These are phyloP conservation scores for Oxyruncus cristatus DNA, from an alignment of 2,113 vertebrate genomes.

Conservation along the genomic window DNA sequence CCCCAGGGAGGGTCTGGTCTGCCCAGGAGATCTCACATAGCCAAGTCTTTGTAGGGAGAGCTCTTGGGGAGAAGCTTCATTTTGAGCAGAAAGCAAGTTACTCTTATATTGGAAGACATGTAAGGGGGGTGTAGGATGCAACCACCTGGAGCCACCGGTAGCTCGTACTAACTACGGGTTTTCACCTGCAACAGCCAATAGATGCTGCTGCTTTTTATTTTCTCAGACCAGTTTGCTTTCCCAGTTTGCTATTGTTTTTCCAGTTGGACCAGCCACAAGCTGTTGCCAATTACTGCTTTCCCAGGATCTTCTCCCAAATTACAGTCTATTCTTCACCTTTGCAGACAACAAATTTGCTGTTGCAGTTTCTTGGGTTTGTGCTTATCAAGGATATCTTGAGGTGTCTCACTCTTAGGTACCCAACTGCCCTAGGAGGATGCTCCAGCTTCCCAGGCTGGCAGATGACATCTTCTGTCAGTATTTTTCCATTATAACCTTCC, in stretches of 20 bases:
- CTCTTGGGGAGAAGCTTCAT: neutral
- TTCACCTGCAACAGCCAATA: neutral
- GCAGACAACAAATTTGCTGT: neutral
- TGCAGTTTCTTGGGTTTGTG: neutral
- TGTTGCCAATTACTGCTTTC: neutral
- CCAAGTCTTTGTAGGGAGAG: neutral
- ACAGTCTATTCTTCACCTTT: neutral
- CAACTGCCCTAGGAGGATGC: neutral
- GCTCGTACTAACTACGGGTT: neutral
- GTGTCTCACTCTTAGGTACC: neutral
- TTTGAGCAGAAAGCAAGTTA: neutral
- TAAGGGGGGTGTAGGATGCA: neutral
- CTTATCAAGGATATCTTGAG: neutral
- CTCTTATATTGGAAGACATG: neutral
- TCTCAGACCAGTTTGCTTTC: neutral
- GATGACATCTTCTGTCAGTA: neutral
- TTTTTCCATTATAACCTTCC: neutral
- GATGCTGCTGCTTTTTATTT: neutral
- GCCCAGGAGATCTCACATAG: neutral
- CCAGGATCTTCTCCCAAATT: neutral
- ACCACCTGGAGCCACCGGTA: neutral
- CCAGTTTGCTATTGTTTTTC: neutral
- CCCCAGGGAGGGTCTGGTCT: fast-evolving
- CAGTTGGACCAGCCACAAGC: neutral
- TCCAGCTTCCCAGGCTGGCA: neutral